These are phyloP conservation scores for Sula dactylatra DNA, from an alignment of 2,113 vertebrate species.

Conservation along the genomic window DNA sequence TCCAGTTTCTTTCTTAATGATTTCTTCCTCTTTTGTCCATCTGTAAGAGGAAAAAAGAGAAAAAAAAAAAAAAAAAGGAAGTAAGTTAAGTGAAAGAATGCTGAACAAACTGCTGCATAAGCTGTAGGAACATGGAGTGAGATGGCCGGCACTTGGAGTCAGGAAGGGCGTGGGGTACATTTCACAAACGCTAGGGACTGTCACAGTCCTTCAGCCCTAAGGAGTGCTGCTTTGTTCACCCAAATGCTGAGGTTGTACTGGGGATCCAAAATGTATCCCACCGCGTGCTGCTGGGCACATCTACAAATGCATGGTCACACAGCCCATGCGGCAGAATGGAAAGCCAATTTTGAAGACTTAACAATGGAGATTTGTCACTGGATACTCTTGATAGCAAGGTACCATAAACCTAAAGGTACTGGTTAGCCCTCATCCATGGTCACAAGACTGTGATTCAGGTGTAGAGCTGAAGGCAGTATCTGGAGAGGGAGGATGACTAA, in stretches of 20 bases:
- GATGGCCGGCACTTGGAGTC: background rate
- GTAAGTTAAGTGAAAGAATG: background rate
- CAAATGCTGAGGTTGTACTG: fast-evolving
- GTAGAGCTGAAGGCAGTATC: background rate
- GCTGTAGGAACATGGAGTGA: background rate
- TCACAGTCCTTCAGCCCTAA: background rate
- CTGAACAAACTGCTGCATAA: background rate
- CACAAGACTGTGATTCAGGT: background rate
- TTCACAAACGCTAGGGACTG: background rate
- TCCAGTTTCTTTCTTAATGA: slow-evolving; percentile 94
- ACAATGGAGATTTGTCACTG: background rate
- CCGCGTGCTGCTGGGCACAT: background rate
- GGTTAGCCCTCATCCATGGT: background rate
- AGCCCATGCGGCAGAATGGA: background rate
- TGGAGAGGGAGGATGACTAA: background rate
- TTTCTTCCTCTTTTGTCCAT: slow-evolving; percentile 94
- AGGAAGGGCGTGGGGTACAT: background rate
- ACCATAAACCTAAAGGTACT: background rate
- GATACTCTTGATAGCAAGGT: background rate
- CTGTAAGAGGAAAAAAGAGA: slow-evolving; percentile 70
- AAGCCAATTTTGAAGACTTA: background rate
- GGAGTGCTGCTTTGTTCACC: background rate
- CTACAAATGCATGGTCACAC: fast-evolving
- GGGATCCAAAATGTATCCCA: background rate
- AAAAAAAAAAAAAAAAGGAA: slow-evolving; percentile 2